Base-by-base conservation (phyloP, 2,888 invertebrate species). In the Spodoptera littoralis region DNA sequence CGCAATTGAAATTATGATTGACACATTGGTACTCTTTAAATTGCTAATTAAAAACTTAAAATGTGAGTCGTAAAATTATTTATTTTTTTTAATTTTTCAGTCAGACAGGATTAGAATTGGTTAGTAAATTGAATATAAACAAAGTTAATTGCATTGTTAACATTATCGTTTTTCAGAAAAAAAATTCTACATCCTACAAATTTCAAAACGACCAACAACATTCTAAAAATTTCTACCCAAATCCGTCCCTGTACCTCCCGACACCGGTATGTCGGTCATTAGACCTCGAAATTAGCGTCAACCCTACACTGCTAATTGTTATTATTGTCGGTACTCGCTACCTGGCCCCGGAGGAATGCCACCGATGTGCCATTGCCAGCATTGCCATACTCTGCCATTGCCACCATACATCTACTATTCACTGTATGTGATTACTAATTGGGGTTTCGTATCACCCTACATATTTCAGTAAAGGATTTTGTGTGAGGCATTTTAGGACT, bases 261-360 rank as follows among this genome's bases (percentile, higher is more conserved):
- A 76, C 77, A 68, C 61, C 69, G 86, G 86, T 80, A 87, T 87
- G 86, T 83, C 77, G 77, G 80, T 75, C 81, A 84, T 87, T 80
- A 85, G 79, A 83, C 85, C 84, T 60, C 84, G 82, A 77, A 84
- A 88, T 88, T 88, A 86, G 87, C 88, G 75, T 78, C 79, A 77
- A 77, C 85, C 87, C 77, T 82, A 79, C 76, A 68, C 52, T 67
- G 72, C 78, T 85, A 86, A 86, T 86, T 83, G 83, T 84, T 81
- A 84, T 85, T 85, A 87, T 84, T 85, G 84, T 87, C 73, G 61
- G 72, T 80, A 81, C 81, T 82, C 57, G 58, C 65, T 79, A 84
- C 82, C 83, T 77, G 60, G 60, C 70, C 73, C 68, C 66, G 9
- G 48, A 66, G 73, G 78, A 75, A 80, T 80, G 68, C 47, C 18